Conservation (phyloP, 92 coral and sea anemone genomes). For the Porites cylindrica region DNA sequence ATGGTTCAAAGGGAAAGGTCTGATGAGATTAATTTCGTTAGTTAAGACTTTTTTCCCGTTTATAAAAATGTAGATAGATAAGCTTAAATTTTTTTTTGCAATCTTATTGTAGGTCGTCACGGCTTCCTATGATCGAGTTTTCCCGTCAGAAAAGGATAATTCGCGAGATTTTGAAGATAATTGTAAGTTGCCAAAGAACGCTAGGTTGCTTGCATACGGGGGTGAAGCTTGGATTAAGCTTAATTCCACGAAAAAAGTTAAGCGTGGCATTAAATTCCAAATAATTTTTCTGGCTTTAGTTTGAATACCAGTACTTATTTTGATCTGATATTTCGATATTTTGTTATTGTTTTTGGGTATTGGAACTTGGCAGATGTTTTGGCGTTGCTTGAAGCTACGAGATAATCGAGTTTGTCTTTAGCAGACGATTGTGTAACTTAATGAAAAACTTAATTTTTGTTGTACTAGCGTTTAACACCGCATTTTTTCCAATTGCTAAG, state of each 20-base stretch:
- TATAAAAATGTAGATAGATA: background rate
- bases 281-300: background rate
- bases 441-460: background rate
- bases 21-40: background rate
- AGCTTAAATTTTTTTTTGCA: background rate
- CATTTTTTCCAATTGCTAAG: background rate
- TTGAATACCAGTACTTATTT: background rate
- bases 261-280: background rate
- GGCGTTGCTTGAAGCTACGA: background rate
- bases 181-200: conserved; percentile 69
- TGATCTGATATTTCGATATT: background rate
- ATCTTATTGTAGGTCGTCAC: conserved; percentile 73
- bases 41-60: background rate
- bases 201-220: too few relatives aligned
- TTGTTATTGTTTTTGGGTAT: conserved; percentile 1
- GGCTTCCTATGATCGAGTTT: conserved; percentile 90
- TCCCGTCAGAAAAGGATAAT: conserved; percentile 95
- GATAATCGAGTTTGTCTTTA: background rate
- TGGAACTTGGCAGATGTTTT: conserved; percentile 23
- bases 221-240: background rate
- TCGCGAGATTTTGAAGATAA: conserved; percentile 96
- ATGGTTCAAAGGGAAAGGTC: conserved; percentile 77
- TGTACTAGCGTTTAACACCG: background rate
- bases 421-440: background rate
- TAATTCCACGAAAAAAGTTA: background rate